These are phyloP conservation scores for Eospalax fontanierii DNA, from an alignment of 2,797 vertebrate species.

Conservation along the genomic window DNA sequence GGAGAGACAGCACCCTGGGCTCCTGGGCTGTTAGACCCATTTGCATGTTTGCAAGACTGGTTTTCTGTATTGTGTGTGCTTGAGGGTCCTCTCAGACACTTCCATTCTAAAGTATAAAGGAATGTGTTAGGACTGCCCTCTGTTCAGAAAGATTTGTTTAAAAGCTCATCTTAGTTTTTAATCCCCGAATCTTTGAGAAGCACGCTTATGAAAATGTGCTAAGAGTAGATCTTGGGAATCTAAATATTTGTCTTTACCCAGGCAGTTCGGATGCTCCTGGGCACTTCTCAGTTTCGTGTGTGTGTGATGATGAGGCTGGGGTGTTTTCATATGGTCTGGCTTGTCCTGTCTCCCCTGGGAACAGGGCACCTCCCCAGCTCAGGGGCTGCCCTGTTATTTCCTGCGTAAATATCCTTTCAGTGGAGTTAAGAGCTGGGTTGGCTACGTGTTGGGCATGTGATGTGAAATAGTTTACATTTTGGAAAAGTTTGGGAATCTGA, in stretches of 20 bases:
- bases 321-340: conserved; percentile 78
- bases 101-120: conserved; percentile 71
- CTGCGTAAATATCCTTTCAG: conserved; percentile 15
- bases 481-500: conserved; percentile 66
- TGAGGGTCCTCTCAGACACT: conserved; percentile 65
- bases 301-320: conserved; percentile 54
- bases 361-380: background rate
- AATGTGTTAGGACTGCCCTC: conserved; percentile 34
- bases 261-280: conserved; percentile 56
- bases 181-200: conserved; percentile 74
- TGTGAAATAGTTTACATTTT: conserved; percentile 28
- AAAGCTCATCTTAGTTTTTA: conserved; percentile 36
- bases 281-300: conserved; percentile 59
- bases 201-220: conserved; percentile 68
- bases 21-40: conserved; percentile 75
- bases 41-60: conserved; percentile 72
- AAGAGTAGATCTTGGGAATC: conserved; percentile 73
- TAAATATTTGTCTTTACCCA: conserved; percentile 59
- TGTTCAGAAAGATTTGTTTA: conserved; percentile 45
- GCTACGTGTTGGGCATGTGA: conserved; percentile 26
- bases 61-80: conserved; percentile 61
- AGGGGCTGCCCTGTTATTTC: conserved; percentile 20
- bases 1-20: conserved; percentile 82
- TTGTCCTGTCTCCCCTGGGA: background rate
- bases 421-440: accelerated